These are phyloP conservation scores for Cephus pygmeus DNA, from an alignment of 2,888 invertebrate genomes.

Conservation along the genomic window DNA sequence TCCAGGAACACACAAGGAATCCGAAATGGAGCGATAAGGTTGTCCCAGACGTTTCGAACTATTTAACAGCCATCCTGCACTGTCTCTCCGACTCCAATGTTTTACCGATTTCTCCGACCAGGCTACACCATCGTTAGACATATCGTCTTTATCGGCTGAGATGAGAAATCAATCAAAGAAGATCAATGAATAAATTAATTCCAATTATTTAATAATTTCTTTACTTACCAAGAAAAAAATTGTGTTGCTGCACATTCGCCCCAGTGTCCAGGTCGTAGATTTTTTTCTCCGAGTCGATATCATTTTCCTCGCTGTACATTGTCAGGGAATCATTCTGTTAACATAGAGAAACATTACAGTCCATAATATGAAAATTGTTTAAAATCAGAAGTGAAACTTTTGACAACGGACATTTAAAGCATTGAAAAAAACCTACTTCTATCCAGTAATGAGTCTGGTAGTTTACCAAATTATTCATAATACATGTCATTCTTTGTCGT, in stretches of 20 bases:
- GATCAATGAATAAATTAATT: neutral
- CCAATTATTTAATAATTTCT: neutral
- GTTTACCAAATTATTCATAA: no score
- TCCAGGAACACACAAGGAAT: constrained; percentile 55
- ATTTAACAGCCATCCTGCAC: constrained; percentile 68
- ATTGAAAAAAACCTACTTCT: no score
- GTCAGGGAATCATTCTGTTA: neutral
- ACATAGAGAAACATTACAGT: neutral
- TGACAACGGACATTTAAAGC: no score
- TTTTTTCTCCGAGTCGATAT: neutral
- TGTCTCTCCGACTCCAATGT: constrained; percentile 71
- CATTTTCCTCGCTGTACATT: neutral
- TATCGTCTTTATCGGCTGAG: neutral
- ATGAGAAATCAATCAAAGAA: neutral
- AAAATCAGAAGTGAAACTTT: no score
- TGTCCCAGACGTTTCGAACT: constrained; percentile 55
- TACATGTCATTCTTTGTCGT: no score
- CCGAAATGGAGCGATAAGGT: constrained; percentile 52
- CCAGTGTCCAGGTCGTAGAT: neutral
- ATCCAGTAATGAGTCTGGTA: no score
- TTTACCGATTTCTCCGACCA: constrained; percentile 70
- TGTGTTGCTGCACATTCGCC: neutral
- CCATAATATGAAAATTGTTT: neutral
- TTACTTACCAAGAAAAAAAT: neutral
- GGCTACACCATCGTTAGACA: constrained; percentile 55